phyloP scores from a whole-genome alignment of 1,140 invertebrate species.

The Panulirus ornatus region DNA sequence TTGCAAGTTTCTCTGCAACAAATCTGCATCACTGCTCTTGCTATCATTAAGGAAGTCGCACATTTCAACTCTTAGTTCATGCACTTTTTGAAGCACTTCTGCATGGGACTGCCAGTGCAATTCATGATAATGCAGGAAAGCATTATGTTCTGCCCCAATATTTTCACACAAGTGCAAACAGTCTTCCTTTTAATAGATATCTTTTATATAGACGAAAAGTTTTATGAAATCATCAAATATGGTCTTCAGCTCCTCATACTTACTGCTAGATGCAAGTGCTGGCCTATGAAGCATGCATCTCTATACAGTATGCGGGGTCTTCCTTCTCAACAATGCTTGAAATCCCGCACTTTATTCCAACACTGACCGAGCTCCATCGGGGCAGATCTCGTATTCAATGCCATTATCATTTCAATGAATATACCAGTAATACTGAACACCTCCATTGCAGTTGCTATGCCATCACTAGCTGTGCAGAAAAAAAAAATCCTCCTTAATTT shows the following conservation, averaged over 20 bases:
- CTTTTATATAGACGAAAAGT: slow-evolving; percentile 10
- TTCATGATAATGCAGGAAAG: slow-evolving; percentile 34
- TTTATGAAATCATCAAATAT: too few species aligned
- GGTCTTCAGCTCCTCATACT: too few species aligned
- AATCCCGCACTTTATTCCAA: slow-evolving; percentile 7
- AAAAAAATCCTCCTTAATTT: too few species aligned
- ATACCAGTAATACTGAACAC: slow-evolving; percentile 37
- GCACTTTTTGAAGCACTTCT: slow-evolving; percentile 34
- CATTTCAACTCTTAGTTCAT: slow-evolving; percentile 25
- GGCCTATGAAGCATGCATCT: slow-evolving; percentile 25
- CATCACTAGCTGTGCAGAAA: slow-evolving; percentile 7
- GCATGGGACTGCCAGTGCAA: slow-evolving; percentile 34
- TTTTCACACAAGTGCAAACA: slow-evolving; percentile 40
- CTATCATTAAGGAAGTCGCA: slow-evolving; percentile 35
- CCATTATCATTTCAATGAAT: slow-evolving; percentile 44
- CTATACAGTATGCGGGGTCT: slow-evolving; percentile 15
- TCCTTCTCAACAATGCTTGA: slow-evolving; percentile 32
- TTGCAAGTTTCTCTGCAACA: too few species aligned
- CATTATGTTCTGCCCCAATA: slow-evolving; percentile 39
- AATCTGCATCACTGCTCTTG: slow-evolving; percentile 37
- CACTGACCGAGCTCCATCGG: slow-evolving; percentile 40
- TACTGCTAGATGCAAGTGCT: slow-evolving; percentile 44
- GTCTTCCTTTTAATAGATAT: slow-evolving; percentile 38
- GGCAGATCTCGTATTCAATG: slow-evolving; percentile 44
- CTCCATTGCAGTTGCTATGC: slow-evolving; percentile 41